Conservation (phyloP, 2,797 vertebrate genomes). For the Microctenopoma stevenorrisi region DNA sequence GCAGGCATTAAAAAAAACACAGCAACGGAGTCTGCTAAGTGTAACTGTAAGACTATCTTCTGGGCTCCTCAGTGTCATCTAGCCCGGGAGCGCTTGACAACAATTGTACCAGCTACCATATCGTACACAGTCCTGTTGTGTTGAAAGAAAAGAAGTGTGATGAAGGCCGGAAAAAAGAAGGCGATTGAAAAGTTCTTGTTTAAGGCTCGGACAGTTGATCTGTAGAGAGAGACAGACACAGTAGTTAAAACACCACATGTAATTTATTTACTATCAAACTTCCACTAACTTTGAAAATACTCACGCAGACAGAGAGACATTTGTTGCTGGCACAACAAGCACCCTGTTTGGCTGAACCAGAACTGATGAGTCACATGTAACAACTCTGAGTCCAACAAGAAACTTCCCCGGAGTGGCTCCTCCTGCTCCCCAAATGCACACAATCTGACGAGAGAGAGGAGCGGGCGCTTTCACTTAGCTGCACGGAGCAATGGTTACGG, state of each 20-base stretch:
- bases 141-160: conserved; percentile 97
- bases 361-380: conserved; percentile 94
- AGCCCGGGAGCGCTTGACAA: conserved; percentile 91
- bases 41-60: conserved; percentile 8
- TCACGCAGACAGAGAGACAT: conserved; percentile 97
- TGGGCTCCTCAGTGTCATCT: conserved; percentile 86
- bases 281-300: conserved; percentile 59
- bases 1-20: conserved; percentile 28
- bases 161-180: conserved; percentile 98
- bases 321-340: conserved; percentile 93
- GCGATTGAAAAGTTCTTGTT: conserved; percentile 99
- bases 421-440: conserved; percentile 98
- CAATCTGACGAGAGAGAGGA: conserved; percentile 83
- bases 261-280: background rate
- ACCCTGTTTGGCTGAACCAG: conserved; percentile 94
- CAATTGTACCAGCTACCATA: conserved; percentile 98
- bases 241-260: background rate
- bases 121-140: conserved; percentile 99
- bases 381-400: conserved; percentile 93
- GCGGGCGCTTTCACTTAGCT: background rate
- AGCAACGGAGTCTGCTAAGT: conserved; percentile 39
- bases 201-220: conserved; percentile 95
- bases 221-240: conserved; percentile 62
- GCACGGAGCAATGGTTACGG: background rate
- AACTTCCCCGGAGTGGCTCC: conserved; percentile 98